Conservation (phyloP, 2,113 vertebrate genomes). For the Romanogobio albipinnatus region DNA sequence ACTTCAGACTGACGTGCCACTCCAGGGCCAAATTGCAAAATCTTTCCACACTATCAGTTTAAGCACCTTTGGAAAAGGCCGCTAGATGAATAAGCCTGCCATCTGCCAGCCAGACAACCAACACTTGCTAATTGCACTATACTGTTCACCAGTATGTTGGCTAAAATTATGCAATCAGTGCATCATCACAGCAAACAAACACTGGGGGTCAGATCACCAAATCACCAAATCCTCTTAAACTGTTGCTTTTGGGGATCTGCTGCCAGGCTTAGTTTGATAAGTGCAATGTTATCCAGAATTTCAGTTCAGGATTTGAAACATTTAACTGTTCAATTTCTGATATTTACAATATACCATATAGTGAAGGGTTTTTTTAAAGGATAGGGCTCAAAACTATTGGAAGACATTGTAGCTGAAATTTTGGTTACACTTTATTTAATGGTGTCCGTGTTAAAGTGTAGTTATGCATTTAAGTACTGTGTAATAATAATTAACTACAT, state of each 20-base stretch:
- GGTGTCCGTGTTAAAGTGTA: too few relatives aligned
- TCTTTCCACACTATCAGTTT: constrained; percentile 60
- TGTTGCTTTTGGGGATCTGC: constrained; percentile 9
- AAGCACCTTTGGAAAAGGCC: constrained; percentile 57
- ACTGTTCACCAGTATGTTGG: constrained; percentile 50
- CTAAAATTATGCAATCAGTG: constrained; percentile 60
- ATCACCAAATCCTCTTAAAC: neutral
- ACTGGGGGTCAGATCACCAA: constrained; percentile 20
- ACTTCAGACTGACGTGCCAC: constrained; percentile 63
- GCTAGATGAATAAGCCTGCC: constrained; percentile 57
- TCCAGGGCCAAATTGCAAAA: constrained; percentile 62
- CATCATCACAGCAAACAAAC: constrained; percentile 58
- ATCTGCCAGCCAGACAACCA: constrained; percentile 42
- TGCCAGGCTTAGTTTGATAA: neutral
- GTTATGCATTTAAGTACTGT: too few relatives aligned
- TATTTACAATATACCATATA: neutral
- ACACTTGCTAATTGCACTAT: constrained; percentile 39
- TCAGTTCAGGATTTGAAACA: neutral
- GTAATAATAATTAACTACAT: too few relatives aligned
- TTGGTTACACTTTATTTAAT: too few relatives aligned
- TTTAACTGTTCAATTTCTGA: neutral
- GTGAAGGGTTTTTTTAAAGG: neutral
- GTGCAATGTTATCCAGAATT: neutral
- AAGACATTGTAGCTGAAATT: neutral
- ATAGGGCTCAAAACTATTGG: neutral